Evolutionary conservation across 2,888 invertebrate species (phyloP).

Genomic region (Dicroscelio sp.): DNA sequence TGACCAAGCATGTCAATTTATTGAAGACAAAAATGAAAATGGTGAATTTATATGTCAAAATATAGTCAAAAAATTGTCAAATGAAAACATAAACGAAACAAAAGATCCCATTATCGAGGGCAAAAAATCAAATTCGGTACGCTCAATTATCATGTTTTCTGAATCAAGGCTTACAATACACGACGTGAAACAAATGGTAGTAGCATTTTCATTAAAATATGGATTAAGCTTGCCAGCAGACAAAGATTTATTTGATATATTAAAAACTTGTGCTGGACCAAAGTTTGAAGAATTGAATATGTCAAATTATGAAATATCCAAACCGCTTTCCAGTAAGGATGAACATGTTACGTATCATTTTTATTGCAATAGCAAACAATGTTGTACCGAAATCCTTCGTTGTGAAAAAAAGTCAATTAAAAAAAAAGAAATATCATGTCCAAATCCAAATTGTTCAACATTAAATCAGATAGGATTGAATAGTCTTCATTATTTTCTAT

Average conservation of each 20-base stretch:
- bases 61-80: no score
- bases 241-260: slow-evolving; percentile 10
- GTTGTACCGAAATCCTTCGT: not conserved
- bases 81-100: no score
- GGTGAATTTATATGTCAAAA: no score
- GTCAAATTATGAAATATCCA: slow-evolving; percentile 40
- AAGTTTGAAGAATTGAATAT: slow-evolving; percentile 11
- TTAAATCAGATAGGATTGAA: slow-evolving; percentile 1
- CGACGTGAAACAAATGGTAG: slow-evolving; percentile 18
- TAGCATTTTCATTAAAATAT: slow-evolving; percentile 40
- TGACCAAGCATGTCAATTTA: no score
- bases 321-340: slow-evolving; percentile 8
- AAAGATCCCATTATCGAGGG: no score
- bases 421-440: not conserved
- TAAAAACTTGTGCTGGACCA: slow-evolving; percentile 47
- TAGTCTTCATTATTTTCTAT: not conserved
- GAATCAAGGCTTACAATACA: no score
- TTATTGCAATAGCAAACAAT: not conserved
- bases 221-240: not conserved
- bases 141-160: no score
- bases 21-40: no score
- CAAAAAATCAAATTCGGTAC: no score
- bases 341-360: slow-evolving; percentile 31
- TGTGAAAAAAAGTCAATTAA: not conserved
- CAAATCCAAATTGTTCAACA: slow-evolving; percentile 1